Evolutionary conservation across 2,797 vertebrate genomes (phyloP).

Genomic region (Pempheris klunzingeri): DNA sequence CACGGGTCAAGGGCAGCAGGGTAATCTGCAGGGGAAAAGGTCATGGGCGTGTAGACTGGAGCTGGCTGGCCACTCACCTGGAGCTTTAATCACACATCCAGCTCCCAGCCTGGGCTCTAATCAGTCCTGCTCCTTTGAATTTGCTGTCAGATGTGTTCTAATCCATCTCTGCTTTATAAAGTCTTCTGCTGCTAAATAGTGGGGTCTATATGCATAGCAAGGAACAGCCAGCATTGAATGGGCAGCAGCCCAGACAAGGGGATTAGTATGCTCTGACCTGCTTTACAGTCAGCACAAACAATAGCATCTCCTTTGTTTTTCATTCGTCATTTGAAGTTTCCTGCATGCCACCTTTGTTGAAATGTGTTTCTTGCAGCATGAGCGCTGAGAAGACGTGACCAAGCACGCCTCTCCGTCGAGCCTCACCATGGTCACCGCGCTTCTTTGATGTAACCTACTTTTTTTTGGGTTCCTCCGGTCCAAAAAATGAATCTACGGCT

Average conservation of each 20-base stretch:
- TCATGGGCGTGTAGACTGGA: constrained; percentile 27
- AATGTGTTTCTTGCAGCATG: neutral
- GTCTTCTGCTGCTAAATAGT: constrained; percentile 12
- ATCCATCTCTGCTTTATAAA: constrained; percentile 11
- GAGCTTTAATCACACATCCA: neutral
- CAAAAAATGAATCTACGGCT: constrained; percentile 65
- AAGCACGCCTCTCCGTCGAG: neutral
- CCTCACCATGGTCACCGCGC: neutral
- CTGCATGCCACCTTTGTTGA: neutral
- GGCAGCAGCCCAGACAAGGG: constrained; percentile 61
- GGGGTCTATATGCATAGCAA: constrained; percentile 34
- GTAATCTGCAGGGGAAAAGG: constrained; percentile 62
- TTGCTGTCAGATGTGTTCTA: neutral
- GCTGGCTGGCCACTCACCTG: constrained; percentile 46
- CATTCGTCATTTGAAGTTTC: constrained; percentile 38
- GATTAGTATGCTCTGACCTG: constrained; percentile 79
- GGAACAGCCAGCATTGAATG: constrained; percentile 33
- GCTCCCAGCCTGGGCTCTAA: neutral
- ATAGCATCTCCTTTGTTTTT: constrained; percentile 62
- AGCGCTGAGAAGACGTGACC: neutral
- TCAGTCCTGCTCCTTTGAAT: neutral
- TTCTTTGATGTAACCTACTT: constrained; percentile 48
- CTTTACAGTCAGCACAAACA: constrained; percentile 76
- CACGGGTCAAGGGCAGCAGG: constrained; percentile 60
- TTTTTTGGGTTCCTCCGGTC: constrained; percentile 29